These are phyloP conservation scores for Eledone cirrhosa DNA, from an alignment of 2,888 invertebrate genomes.

Conservation along the genomic window DNA sequence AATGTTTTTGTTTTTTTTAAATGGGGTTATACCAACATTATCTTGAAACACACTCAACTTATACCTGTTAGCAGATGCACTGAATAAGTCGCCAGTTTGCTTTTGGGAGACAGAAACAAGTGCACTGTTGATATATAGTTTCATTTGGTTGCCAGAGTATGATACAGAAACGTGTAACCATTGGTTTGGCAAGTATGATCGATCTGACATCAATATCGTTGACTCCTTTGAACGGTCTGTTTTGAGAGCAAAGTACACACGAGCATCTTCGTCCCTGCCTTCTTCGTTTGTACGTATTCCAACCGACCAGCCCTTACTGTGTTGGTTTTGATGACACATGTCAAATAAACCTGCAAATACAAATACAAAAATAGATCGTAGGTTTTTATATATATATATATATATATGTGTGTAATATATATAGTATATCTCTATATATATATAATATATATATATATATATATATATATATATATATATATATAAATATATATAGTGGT, in stretches of 20 bases:
- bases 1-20: too few relatives aligned
- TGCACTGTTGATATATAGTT: slow-evolving; percentile 53
- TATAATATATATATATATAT: slow-evolving; percentile 11
- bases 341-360: slow-evolving; percentile 44
- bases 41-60: too few relatives aligned
- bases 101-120: slow-evolving; percentile 42
- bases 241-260: slow-evolving; percentile 47
- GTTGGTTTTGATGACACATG: slow-evolving; percentile 38
- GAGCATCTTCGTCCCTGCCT: slow-evolving; percentile 38
- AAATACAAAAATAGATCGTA: slow-evolving; percentile 24
- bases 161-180: slow-evolving; percentile 56
- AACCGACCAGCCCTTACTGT: slow-evolving; percentile 43
- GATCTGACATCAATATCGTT: slow-evolving; percentile 41
- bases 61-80: slow-evolving; percentile 32
- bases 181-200: slow-evolving; percentile 40
- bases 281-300: slow-evolving; percentile 42
- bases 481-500: slow-evolving; percentile 27
- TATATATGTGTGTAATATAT: background rate
- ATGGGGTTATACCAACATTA: too few relatives aligned
- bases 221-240: slow-evolving; percentile 39
- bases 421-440: background rate
- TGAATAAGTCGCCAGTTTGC: slow-evolving; percentile 47
- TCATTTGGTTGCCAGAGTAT: slow-evolving; percentile 47
- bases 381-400: background rate
- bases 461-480: slow-evolving; percentile 26